phyloP scores from a whole-genome alignment of 2,797 vertebrate genomes.

The Sparidentex hasta region DNA sequence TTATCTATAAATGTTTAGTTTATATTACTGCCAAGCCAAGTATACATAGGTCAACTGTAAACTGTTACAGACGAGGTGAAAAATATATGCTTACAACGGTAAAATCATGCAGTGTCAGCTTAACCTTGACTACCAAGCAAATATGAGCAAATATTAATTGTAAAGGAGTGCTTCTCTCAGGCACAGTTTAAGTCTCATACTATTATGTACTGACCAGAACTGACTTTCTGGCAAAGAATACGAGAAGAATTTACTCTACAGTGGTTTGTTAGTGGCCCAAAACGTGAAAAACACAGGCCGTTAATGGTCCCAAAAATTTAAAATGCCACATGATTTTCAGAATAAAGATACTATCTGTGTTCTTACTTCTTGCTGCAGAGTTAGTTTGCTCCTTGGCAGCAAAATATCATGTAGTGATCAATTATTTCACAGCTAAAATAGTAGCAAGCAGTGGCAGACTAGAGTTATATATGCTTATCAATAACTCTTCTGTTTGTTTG shows the following conservation, averaged over 20 bases:
- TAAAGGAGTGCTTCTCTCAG: background rate
- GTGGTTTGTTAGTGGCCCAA: conserved; percentile 10
- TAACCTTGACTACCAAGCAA: conserved; percentile 6
- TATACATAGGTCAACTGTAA: background rate
- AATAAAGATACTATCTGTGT: background rate
- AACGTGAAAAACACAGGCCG: conserved; percentile 8
- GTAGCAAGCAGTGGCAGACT: conserved; percentile 35
- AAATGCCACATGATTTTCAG: conserved; percentile 5
- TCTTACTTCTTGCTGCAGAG: conserved; percentile 23
- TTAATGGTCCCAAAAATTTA: conserved; percentile 3
- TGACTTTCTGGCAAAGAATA: background rate
- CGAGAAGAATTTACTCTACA: too few species aligned
- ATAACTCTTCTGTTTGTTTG: conserved; percentile 1
- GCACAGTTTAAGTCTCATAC: background rate
- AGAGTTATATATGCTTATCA: conserved; percentile 1
- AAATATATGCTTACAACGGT: background rate
- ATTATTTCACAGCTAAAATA: conserved; percentile 13
- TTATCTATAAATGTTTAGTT: conserved; percentile 13
- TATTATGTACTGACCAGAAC: background rate
- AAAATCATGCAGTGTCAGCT: conserved; percentile 16
- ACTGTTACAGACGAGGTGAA: background rate
- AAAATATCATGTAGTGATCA: background rate
- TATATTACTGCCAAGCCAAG: background rate
- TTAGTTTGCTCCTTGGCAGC: conserved; percentile 3
- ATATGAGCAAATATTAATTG: background rate